A percentile compares a stretch with the other conserved stretches of the same genome.
phyloP scores from a whole-genome alignment of 1,140 invertebrate species.

The Stratiolaelaps scimitus region DNA sequence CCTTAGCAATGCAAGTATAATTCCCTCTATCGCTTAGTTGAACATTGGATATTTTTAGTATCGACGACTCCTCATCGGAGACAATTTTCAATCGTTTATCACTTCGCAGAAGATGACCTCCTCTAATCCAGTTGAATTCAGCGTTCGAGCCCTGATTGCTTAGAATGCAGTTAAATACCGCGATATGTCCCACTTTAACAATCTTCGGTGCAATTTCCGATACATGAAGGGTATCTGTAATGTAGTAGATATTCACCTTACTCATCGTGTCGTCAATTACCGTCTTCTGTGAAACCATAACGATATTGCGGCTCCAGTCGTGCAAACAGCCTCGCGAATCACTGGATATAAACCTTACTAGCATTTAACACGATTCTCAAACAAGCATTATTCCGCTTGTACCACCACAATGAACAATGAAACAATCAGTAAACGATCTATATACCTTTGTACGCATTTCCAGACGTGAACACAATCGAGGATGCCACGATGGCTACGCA shows the following conservation, averaged over 20 bases:
- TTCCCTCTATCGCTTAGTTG: constrained; percentile 9
- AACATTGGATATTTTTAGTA: constrained; percentile 11
- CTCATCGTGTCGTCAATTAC: too few species aligned
- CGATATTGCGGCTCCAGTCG: too few species aligned
- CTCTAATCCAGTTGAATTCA: not conserved
- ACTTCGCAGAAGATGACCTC: not conserved
- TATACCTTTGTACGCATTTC: too few species aligned
- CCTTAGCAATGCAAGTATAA: constrained; percentile 10
- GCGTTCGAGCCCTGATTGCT: not conserved
- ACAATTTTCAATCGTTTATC: not conserved
- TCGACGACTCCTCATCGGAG: constrained; percentile 6
- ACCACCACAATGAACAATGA: too few species aligned
- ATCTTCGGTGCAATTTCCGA: not conserved
- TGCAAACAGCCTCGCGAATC: too few species aligned
- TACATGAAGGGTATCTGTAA: not conserved
- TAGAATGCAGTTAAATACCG: not conserved
- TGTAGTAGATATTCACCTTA: not conserved
- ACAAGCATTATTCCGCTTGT: too few species aligned
- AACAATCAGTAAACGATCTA: too few species aligned
- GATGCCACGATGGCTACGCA: too few species aligned
- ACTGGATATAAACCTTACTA: too few species aligned
- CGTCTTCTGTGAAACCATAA: too few species aligned
- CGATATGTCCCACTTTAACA: not conserved
- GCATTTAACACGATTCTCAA: too few species aligned
- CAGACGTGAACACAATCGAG: too few species aligned